phyloP scores from a whole-genome alignment of 2,113 vertebrate genomes.

The Pandion haliaetus region DNA sequence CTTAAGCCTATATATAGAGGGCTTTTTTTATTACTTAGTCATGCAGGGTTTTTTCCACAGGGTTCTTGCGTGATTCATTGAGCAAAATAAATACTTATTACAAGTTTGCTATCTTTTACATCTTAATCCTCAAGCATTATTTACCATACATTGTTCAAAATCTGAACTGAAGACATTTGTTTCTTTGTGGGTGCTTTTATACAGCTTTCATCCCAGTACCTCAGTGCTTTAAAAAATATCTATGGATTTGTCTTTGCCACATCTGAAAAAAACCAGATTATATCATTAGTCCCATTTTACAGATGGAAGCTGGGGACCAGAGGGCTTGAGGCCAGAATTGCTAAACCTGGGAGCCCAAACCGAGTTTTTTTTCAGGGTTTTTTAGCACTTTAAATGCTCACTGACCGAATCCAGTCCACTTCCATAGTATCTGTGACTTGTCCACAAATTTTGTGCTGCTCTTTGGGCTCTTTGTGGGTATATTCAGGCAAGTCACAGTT shows the following conservation, averaged over 20 bases:
- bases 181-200: not conserved
- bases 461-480: not conserved
- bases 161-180: not conserved
- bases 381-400: not conserved
- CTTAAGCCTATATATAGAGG: not conserved
- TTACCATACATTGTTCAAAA: not conserved
- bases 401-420: not conserved
- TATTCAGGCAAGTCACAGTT: not conserved
- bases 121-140: not conserved
- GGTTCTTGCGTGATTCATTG: not conserved
- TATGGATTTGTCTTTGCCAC: not conserved
- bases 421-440: not conserved
- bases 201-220: not conserved
- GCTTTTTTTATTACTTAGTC: not conserved
- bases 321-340: not conserved
- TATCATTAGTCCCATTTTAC: not conserved
- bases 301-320: not conserved
- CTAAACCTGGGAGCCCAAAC: not conserved
- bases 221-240: not conserved
- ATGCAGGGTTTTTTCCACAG: not conserved
- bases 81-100: not conserved
- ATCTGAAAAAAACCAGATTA: fast-evolving
- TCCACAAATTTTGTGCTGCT: not conserved
- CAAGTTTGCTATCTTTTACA: not conserved
- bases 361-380: not conserved